Evolutionary conservation across 2,113 vertebrate genomes (phyloP).

Genomic region (Oreamnos americanus): DNA sequence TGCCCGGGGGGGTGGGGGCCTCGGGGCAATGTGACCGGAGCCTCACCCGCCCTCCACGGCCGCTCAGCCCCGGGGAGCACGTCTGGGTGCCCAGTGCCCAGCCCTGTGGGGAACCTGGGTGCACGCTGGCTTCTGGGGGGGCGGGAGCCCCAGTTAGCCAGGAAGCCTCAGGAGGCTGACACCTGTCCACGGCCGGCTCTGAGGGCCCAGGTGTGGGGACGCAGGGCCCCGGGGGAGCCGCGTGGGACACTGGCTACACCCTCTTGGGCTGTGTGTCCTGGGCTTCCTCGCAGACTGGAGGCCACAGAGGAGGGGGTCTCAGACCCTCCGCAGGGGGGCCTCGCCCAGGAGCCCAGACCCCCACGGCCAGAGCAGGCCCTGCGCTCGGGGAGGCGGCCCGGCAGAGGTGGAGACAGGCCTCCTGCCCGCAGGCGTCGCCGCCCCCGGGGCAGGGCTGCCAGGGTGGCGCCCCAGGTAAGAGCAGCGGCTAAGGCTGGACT

Average conservation of each 20-base stretch:
- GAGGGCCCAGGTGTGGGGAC: neutral
- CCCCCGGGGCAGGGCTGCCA: neutral
- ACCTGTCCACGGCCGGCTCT: neutral
- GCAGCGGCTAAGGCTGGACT: accelerated
- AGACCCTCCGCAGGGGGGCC: neutral
- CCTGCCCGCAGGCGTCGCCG: neutral
- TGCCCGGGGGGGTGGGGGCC: neutral
- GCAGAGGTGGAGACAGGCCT: too few relatives aligned
- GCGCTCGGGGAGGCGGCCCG: neutral
- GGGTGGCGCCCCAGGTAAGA: neutral
- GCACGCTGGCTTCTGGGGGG: neutral
- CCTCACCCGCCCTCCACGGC: neutral
- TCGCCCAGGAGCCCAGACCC: neutral
- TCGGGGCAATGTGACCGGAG: neutral
- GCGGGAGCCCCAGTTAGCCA: neutral
- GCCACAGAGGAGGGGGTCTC: neutral
- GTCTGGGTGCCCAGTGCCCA: neutral
- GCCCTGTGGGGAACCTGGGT: neutral
- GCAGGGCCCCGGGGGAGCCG: neutral
- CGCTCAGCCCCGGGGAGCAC: neutral
- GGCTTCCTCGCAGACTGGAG: neutral
- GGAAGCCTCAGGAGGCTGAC: neutral
- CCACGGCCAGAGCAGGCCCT: neutral
- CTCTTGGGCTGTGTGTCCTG: neutral
- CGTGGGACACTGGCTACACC: neutral